Base-by-base conservation (phyloP, 1,140 invertebrate genomes). In the Zaprionus kolodkinae region DNA sequence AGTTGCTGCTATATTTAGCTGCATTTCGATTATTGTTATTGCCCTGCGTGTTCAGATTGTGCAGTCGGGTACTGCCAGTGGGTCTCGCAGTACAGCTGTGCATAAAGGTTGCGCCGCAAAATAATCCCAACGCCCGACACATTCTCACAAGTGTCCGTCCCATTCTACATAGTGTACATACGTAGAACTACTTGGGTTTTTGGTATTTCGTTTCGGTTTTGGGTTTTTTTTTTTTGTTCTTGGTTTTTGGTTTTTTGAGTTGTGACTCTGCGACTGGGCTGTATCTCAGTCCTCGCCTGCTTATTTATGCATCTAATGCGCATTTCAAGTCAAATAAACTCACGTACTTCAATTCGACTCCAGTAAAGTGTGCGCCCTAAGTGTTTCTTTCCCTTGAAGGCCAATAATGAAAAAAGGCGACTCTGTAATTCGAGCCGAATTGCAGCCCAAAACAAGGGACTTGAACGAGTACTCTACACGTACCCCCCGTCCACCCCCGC, bases 291-390 rank as follows among this genome's bases (percentile, higher is more conserved):
- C 17, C 17, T 50, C 45, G 11, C 15, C 59, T 54, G 61, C 59
- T 76, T 66, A 67, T 57, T 76, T 77, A 87, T 76, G 81, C 75
- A 80, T 76, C 76, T 85, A 85, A 72, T 86, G 83, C 69, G 52
- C 79, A 81, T 82, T 86, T 82, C 25, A 62, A 85, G 55, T 70
- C 69, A 71, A 87, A 89, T 89, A 84, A 75, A 81, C 74, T 89
- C 84, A 88, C 84, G 84, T 88, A 89, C 80, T 79, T 83, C 67
- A 79, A 72, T 43, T 62, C 48, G 72, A 79, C 76, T 61, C 62
- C 57, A 65, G 54, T 55, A 66, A 65, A 40, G 68, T 76, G 69
- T 72, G 68, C 52, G 68, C 33, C 15, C 35, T 78, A 62, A 76
- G 75, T 75, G 76, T 64, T 78, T 78, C 77, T 64, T 78, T 78